These are phyloP conservation scores for Cryptoprocta ferox DNA, from an alignment of 2,797 vertebrate species.

Conservation along the genomic window DNA sequence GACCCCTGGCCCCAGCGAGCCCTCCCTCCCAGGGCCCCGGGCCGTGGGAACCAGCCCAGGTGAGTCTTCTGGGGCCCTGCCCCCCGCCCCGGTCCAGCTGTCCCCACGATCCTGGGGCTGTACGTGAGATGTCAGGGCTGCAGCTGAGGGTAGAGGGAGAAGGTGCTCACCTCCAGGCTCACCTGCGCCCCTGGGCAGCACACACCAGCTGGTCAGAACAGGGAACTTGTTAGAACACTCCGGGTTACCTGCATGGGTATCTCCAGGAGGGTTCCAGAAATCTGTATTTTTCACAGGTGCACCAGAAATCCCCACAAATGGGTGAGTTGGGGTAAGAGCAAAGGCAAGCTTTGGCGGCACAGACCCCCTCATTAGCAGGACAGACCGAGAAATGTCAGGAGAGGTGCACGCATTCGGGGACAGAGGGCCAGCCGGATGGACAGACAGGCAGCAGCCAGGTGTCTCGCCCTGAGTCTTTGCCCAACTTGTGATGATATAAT, in stretches of 20 bases:
- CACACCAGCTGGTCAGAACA: accelerated
- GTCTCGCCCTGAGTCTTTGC: neutral
- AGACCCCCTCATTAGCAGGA: neutral
- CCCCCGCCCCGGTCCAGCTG: neutral
- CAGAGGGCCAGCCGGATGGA: neutral
- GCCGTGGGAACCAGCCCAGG: slow-evolving; percentile 61
- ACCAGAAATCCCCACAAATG: neutral
- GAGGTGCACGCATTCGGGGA: neutral
- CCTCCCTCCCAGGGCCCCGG: neutral
- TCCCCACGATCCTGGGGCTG: neutral
- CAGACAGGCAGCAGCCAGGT: neutral
- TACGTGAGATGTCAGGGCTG: neutral
- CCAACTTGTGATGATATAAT: neutral
- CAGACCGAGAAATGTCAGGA: neutral
- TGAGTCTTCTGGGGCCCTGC: neutral
- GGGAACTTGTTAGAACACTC: neutral
- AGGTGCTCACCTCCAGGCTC: neutral
- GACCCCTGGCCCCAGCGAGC: neutral
- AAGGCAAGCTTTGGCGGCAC: neutral
- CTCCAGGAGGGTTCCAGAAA: neutral
- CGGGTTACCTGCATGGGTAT: accelerated
- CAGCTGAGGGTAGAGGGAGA: neutral
- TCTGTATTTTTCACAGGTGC: neutral
- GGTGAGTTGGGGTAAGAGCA: neutral
- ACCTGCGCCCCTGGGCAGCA: accelerated